These are phyloP conservation scores for Craterocephalus amniculus DNA, from an alignment of 2,797 vertebrate species.

Conservation along the genomic window DNA sequence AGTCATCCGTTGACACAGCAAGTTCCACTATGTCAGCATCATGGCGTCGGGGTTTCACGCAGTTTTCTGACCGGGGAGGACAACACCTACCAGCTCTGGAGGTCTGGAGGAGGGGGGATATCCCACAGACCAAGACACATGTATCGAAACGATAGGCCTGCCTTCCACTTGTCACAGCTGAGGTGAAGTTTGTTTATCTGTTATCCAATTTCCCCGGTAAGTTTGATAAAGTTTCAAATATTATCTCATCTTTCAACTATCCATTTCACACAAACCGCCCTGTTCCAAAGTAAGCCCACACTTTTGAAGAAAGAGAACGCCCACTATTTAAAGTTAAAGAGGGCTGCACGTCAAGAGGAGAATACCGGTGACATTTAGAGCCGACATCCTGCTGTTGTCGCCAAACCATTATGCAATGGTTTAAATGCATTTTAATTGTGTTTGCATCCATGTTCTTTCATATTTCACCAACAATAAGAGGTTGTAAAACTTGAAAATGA, in stretches of 20 bases:
- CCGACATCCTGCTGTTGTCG: not conserved
- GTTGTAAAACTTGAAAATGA: not conserved
- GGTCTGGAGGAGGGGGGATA: constrained; percentile 58
- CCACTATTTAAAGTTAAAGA: constrained; percentile 37
- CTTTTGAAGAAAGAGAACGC: constrained; percentile 56
- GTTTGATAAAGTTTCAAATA: constrained; percentile 42
- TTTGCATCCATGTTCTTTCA: not conserved
- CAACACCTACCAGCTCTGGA: constrained; percentile 20
- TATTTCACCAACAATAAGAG: not conserved
- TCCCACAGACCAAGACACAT: constrained; percentile 33
- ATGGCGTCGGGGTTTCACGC: constrained; percentile 60
- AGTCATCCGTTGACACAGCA: constrained; percentile 67
- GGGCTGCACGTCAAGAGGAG: not conserved
- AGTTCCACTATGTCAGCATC: constrained; percentile 70
- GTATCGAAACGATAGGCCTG: constrained; percentile 29
- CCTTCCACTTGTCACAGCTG: constrained; percentile 21
- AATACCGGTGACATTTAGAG: constrained; percentile 16
- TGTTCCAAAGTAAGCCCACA: constrained; percentile 23
- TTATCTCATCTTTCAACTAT: constrained; percentile 28
- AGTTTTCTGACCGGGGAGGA: constrained; percentile 62
- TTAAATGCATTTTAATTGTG: not conserved
- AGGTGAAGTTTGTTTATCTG: constrained; percentile 39
- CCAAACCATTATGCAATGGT: not conserved
- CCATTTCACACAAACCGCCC: constrained; percentile 10
- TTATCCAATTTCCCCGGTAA: constrained; percentile 27